Evolutionary conservation across 2,888 invertebrate species (phyloP).

Genomic region (Dinocampus coccinellae): DNA sequence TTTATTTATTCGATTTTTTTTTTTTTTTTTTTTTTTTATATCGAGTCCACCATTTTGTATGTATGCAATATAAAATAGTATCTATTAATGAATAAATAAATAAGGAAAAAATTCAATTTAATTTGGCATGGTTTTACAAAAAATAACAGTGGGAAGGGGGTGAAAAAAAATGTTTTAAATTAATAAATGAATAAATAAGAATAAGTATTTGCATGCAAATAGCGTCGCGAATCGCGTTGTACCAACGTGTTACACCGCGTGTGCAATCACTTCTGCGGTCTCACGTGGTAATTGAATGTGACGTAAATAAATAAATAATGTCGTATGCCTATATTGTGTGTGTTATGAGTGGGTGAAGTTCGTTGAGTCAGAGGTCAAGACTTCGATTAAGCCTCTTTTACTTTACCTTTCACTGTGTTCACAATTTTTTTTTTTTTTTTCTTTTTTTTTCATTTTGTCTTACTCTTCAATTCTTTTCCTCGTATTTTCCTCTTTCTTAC

Average conservation of each 20-base stretch:
- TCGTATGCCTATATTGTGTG: slow-evolving; percentile 46
- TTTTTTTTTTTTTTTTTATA: too few relatives aligned
- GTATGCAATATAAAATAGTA: not conserved
- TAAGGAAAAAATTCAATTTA: not conserved
- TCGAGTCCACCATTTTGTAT: too few relatives aligned
- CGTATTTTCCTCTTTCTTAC: too few relatives aligned
- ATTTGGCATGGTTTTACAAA: not conserved
- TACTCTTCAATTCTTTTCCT: too few relatives aligned
- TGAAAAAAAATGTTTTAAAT: slow-evolving; percentile 2
- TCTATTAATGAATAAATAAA: not conserved
- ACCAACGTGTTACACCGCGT: slow-evolving; percentile 40
- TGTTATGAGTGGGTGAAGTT: slow-evolving; percentile 8
- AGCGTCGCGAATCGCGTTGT: slow-evolving; percentile 59
- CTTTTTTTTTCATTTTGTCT: too few relatives aligned
- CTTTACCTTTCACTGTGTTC: slow-evolving; percentile 45
- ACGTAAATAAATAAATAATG: slow-evolving; percentile 69
- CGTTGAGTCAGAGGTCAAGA: slow-evolving; percentile 60
- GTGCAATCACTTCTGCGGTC: slow-evolving; percentile 66
- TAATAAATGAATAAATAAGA: slow-evolving; percentile 9
- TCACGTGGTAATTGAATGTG: slow-evolving; percentile 66
- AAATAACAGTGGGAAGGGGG: not conserved
- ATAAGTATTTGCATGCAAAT: slow-evolving; percentile 65
- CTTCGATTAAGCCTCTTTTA: slow-evolving; percentile 59
- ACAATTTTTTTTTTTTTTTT: slow-evolving; percentile 21
- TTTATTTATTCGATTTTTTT: too few relatives aligned